Base-by-base conservation (phyloP, 2,797 vertebrate species). In the Anguilla pacifica region DNA sequence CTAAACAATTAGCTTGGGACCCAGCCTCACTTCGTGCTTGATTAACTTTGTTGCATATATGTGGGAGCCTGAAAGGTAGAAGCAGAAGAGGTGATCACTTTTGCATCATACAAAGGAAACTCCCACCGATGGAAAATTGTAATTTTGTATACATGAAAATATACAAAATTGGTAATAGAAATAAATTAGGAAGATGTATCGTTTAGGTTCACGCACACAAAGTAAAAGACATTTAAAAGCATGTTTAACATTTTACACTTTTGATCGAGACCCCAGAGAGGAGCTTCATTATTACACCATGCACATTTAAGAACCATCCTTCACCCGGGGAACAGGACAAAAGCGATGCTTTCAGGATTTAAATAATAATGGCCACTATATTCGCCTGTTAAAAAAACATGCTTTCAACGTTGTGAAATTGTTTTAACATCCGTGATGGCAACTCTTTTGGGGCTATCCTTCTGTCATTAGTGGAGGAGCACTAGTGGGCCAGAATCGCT, bases 391-490 rank as follows among this genome's bases (percentile, higher is more conserved):
- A 93, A 95, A 94, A 95, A 94, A 96, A 96, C 94, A 93, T 94
- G 94, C 93, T 92, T 94, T 93, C 93, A 94, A 92, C 94, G 91
- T 92, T 92, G 89, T 93, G 94, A 95, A 96, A 96, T 94, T 96
- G 93, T 94, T 92, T 95, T 94, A 95, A 95, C 95, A 95, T 95
- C 94, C 94, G 94, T 95, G 95, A 95, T 94, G 87, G 94, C 92
- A 57, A 92, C 94, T 35, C 35, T 35, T 35, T 91, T 92, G 93
- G 93, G 93, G 92, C 91, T 93, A 89, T 90, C 91, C 89, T 90
- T 95, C 96, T 96, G 94, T 95, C 92, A 96, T 96, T 95, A 96
- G 96, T 96, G 95, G 95, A 96, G 96, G 96, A 96, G 96, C 95
- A 96, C 95, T 94, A 95, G 95, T 96, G 96, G 93, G 95, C 96